Evolutionary conservation across 2,797 vertebrate genomes (phyloP).

Genomic region (Myotis pilosus): DNA sequence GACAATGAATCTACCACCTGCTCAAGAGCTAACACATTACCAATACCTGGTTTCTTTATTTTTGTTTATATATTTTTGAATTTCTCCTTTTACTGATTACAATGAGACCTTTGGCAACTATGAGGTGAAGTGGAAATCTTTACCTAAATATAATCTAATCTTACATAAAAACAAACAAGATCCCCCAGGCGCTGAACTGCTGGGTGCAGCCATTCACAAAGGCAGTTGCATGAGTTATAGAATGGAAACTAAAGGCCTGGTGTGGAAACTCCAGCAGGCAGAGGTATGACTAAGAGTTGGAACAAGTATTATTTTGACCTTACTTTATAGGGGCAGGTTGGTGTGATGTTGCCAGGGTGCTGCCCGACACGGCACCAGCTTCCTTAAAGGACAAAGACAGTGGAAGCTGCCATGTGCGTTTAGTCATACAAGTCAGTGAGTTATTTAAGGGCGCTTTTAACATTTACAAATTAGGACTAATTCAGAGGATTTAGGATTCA

Average conservation of each 20-base stretch:
- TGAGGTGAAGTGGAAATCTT: background rate
- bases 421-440: constrained; percentile 39
- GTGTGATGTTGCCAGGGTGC: background rate
- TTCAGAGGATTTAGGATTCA: constrained; percentile 21
- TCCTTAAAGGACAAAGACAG: background rate
- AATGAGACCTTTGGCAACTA: background rate
- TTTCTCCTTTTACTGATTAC: constrained; percentile 16
- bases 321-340: background rate
- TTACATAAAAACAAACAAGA: background rate
- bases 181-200: background rate
- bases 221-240: background rate
- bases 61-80: constrained; percentile 18
- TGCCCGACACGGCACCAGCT: background rate
- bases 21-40: constrained; percentile 1
- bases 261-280: constrained; percentile 20
- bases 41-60: background rate
- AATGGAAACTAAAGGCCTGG: constrained; percentile 12
- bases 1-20: background rate
- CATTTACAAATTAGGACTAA: background rate
- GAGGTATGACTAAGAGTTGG: constrained; percentile 16
- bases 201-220: background rate
- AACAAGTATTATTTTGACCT: constrained; percentile 10
- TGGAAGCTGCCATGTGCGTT: background rate
- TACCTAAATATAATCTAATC: constrained; percentile 53
- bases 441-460: constrained; percentile 28